Conservation (phyloP, 1,140 invertebrate species). For the Drosophila orosa region DNA sequence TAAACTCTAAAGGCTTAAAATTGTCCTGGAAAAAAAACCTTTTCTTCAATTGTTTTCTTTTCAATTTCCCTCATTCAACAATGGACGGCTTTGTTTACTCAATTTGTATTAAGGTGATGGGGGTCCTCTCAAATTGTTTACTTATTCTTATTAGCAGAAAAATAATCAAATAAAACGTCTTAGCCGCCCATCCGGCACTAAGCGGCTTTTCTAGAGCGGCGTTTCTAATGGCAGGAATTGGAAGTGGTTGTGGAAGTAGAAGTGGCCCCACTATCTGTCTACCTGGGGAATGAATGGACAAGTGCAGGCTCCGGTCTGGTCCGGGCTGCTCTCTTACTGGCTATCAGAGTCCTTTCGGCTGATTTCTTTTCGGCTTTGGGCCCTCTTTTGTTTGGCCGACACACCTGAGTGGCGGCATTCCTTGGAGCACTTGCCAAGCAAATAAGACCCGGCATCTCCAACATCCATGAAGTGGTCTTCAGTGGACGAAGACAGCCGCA, state of each 20-base stretch:
- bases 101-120: constrained; percentile 21
- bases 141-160: constrained; percentile 28
- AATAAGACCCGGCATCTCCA: constrained; percentile 41
- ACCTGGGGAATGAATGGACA: constrained; percentile 16
- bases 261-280: background rate
- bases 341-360: constrained; percentile 15
- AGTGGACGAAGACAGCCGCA: constrained; percentile 37
- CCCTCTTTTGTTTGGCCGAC: constrained; percentile 50
- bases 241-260: background rate
- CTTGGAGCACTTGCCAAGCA: constrained; percentile 53
- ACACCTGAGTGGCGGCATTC: constrained; percentile 61
- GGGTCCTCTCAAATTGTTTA: constrained; percentile 3
- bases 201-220: constrained; percentile 32
- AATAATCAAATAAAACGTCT: constrained; percentile 22
- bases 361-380: constrained; percentile 28
- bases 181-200: constrained; percentile 17
- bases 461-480: constrained; percentile 40
- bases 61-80: background rate
- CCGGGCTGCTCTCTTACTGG: constrained; percentile 8
- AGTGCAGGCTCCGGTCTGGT: constrained; percentile 18
- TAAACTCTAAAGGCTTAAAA: background rate
- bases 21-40: background rate
- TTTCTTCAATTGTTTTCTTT: background rate
- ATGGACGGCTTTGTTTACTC: background rate
- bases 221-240: constrained; percentile 24